Base-by-base conservation (phyloP, 2,113 vertebrate species). In the Oryzias curvinotus region DNA sequence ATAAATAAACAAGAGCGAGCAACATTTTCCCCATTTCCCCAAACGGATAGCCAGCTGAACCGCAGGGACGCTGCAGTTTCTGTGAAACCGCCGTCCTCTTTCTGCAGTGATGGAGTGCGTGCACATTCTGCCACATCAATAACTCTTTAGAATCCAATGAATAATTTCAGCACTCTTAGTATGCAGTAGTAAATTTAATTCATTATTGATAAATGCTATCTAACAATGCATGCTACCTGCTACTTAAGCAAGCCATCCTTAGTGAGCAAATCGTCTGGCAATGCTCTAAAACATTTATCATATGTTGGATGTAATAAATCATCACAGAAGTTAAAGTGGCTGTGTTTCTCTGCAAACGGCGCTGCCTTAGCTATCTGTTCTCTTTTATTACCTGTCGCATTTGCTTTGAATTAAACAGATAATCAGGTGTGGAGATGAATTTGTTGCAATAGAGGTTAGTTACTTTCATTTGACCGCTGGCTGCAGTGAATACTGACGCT, bases 171-270 rank as follows among this genome's bases (percentile, higher is more conserved):
- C 61, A 4, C 44, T n/a, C 54, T 65, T 57, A 63, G 62, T 65
- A 65, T 52, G 58, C 43, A 43, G 15, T 23, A 30, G 72, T 73
- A 76, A 67, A 67, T 74, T 69, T 19, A 53, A 66, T 79, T 74
- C 43, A 78, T 82, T 80, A 78, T 74, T 80, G 60, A 84, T 82
- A 66, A 72, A 71, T 65, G 62, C 77, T 73, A 73, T 67, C 64
- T 70, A 71, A 68, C 62, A 53, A 57, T 53, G 61, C 59, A 16
- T 14, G 1, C 71, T 64, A 63, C 66, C 66, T 69, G 66, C 65
- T 60, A 13, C 30, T 72, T 67, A 62, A 70, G 57, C 49, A 61
- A 65, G 26, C 30, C 56, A 17, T 70, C 63, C 71, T 78, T 62
- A 65, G 63, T 13, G 15, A 30, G 62, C 62, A 69, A 72, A 76